Evolutionary conservation across 1,140 invertebrate species (phyloP).

Genomic region (Sitophilus oryzae): DNA sequence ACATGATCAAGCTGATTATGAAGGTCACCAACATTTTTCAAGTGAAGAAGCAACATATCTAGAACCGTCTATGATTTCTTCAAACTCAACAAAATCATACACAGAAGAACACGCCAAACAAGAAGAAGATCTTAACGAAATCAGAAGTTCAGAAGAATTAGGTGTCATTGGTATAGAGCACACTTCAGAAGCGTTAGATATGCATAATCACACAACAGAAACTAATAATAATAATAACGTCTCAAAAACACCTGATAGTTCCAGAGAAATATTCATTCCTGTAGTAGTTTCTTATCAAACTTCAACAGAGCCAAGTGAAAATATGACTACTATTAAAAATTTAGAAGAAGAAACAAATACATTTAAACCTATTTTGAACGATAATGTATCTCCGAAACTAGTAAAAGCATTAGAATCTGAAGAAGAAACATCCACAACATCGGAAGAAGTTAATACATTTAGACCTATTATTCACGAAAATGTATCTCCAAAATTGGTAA

Average conservation of each 20-base stretch:
- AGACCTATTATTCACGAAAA: background rate
- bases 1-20: background rate
- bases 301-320: background rate
- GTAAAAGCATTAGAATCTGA: background rate
- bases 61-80: conserved; percentile 29
- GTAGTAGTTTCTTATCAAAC: too few relatives aligned
- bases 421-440: background rate
- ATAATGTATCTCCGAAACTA: background rate
- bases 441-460: background rate
- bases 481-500: background rate
- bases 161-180: background rate
- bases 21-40: conserved; percentile 15
- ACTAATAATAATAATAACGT: too few relatives aligned
- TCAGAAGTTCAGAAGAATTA: background rate
- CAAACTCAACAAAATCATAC: conserved; percentile 31
- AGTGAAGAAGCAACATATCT: conserved; percentile 19
- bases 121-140: background rate
- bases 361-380: background rate
- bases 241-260: too few relatives aligned
- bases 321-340: background rate
- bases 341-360: background rate
- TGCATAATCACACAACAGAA: too few relatives aligned
- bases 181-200: background rate
- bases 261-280: too few relatives aligned
- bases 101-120: background rate